Percentiles rank a stretch among this genome's conserved stretches.
Conservation (phyloP, 30 jellyfish, hydroid and myxozoan species). For the Nemopilema nomurai region DNA sequence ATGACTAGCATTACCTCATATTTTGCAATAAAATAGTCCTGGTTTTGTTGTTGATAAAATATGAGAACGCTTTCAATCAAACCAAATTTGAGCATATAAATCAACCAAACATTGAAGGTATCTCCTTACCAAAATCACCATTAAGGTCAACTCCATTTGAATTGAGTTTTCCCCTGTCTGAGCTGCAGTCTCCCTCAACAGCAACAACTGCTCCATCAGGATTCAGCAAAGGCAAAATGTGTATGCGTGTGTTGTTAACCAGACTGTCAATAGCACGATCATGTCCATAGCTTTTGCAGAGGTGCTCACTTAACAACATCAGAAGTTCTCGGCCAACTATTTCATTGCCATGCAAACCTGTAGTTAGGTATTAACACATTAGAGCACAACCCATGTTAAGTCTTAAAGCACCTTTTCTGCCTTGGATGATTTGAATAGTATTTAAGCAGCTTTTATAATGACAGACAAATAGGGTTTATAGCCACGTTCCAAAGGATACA, state of each 20-base stretch:
- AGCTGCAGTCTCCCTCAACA: constrained; percentile 82
- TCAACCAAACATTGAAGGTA: too few relatives aligned
- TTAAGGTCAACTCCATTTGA: constrained; percentile 94
- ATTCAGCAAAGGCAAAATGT: constrained; percentile 86
- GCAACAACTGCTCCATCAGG: constrained; percentile 99
- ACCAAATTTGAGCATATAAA: too few relatives aligned
- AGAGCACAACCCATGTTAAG: too few relatives aligned
- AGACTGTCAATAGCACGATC: constrained; percentile 69
- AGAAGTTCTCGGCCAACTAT: constrained; percentile 91
- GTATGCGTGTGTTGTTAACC: constrained; percentile 88
- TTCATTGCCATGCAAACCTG: constrained; percentile 99
- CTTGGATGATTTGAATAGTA: too few relatives aligned
- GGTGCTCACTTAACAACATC: constrained; percentile 71
- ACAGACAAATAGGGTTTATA: too few relatives aligned
- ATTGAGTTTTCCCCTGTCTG: constrained; percentile 80
- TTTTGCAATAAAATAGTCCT: too few relatives aligned
- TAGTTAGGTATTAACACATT: background rate
- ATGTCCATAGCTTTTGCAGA: constrained; percentile 82
- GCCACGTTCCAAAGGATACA: too few relatives aligned
- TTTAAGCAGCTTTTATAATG: too few relatives aligned
- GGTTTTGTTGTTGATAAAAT: too few relatives aligned
- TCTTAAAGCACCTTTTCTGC: too few relatives aligned
- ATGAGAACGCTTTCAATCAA: too few relatives aligned
- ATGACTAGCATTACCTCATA: too few relatives aligned
- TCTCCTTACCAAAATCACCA: constrained; percentile 79